These are phyloP conservation scores for Anabas testudineus DNA, from an alignment of 2,797 vertebrate genomes.

Conservation along the genomic window DNA sequence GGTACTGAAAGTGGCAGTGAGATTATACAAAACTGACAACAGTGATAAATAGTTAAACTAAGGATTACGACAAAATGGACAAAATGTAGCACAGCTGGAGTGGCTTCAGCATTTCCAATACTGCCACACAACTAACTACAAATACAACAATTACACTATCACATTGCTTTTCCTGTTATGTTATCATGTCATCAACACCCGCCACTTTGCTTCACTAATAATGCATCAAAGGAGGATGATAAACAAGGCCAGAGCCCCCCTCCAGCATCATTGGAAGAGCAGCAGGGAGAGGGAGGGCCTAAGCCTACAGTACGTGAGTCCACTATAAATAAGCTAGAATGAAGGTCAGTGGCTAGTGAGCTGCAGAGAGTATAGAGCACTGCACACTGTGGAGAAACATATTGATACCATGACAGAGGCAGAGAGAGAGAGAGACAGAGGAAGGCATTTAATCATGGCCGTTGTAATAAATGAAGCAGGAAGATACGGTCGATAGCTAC, in stretches of 20 bases:
- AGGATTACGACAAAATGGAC: too few relatives aligned
- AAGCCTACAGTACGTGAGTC: conserved; percentile 66
- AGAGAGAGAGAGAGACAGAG: conserved; percentile 15
- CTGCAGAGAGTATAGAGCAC: conserved; percentile 39
- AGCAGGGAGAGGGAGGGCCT: conserved; percentile 44
- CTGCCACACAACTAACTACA: not conserved
- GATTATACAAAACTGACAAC: not conserved
- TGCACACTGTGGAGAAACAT: conserved; percentile 36
- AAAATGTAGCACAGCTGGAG: not conserved
- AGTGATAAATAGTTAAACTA: not conserved
- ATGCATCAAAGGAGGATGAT: conserved; percentile 63
- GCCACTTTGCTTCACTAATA: conserved; percentile 64
- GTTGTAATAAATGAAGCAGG: conserved; percentile 64
- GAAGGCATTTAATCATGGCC: conserved; percentile 66
- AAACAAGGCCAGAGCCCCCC: conserved; percentile 68
- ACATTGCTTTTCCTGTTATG: conserved; percentile 23
- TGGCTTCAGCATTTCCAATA: not conserved
- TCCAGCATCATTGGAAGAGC: conserved; percentile 54
- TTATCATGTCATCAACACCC: conserved; percentile 35
- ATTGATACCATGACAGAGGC: conserved; percentile 51
- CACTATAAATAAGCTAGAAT: conserved; percentile 78
- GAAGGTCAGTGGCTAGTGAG: conserved; percentile 75
- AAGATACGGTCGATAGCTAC: conserved; percentile 67
- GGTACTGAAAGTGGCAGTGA: not conserved
- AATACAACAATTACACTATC: conserved; percentile 11